phyloP scores from a whole-genome alignment of 1,140 invertebrate species.

The Lasioglossum albipes region DNA sequence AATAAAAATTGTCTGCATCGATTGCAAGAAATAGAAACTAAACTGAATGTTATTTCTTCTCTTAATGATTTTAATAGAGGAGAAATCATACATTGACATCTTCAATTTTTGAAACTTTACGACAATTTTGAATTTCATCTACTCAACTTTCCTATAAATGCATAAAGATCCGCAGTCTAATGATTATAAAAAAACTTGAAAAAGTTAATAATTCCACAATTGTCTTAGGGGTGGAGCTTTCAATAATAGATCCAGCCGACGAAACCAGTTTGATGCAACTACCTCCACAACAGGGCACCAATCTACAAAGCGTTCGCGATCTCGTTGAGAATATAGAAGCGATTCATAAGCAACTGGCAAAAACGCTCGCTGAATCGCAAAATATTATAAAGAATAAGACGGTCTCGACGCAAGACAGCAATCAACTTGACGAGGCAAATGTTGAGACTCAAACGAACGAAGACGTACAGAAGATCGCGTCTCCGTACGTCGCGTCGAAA shows the following conservation, averaged over 20 bases:
- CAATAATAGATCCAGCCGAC: slow-evolving; percentile 55
- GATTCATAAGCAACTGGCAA: slow-evolving; percentile 68
- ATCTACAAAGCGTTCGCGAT: slow-evolving; percentile 61
- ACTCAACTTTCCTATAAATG: no score
- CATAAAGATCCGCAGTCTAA: no score
- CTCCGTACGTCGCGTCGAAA: slow-evolving; percentile 30
- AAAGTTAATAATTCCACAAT: not conserved
- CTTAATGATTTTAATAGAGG: no score
- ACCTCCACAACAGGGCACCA: slow-evolving; percentile 32
- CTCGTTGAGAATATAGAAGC: slow-evolving; percentile 72
- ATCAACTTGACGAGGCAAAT: slow-evolving; percentile 14
- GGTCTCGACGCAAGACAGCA: not conserved
- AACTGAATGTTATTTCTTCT: no score
- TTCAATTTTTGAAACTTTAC: no score
- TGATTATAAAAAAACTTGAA: not conserved
- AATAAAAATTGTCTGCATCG: no score
- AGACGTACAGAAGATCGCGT: slow-evolving; percentile 32
- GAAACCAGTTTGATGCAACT: slow-evolving; percentile 67
- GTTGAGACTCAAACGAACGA: slow-evolving; percentile 20
- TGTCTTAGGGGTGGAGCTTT: slow-evolving; percentile 57
- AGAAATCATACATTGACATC: no score
- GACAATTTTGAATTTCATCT: no score
- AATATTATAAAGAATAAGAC: slow-evolving; percentile 56
- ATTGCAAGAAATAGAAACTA: no score
- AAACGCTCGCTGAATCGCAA: slow-evolving; percentile 70